Conservation (phyloP, 2,797 vertebrate species). For the Enteromius argenteus region DNA sequence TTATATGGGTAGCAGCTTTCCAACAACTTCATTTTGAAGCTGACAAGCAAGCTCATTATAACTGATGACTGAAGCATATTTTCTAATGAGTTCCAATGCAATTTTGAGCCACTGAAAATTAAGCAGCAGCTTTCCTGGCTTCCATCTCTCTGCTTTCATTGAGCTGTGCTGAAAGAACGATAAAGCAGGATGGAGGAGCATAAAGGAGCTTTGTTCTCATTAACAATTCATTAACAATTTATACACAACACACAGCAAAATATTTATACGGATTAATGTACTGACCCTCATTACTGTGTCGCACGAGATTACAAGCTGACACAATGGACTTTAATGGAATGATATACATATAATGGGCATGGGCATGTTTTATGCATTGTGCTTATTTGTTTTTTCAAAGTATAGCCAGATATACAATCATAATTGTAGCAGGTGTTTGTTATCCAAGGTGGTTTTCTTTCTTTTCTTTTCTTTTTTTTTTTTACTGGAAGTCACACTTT, state of each 20-base stretch:
- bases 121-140: slow-evolving; percentile 18
- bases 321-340: slow-evolving; percentile 10
- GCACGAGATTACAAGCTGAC: slow-evolving; percentile 24
- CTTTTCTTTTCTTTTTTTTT: not conserved
- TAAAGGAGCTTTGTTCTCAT: slow-evolving; percentile 40
- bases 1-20: slow-evolving; percentile 63
- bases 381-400: not conserved
- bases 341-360: not conserved
- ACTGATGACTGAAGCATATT: slow-evolving; percentile 71
- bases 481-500: not conserved
- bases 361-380: slow-evolving; percentile 4
- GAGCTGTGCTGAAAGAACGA: slow-evolving; percentile 26
- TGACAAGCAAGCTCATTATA: slow-evolving; percentile 74
- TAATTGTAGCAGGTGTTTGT: slow-evolving; percentile 9
- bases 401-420: not conserved
- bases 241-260: slow-evolving; percentile 38
- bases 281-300: slow-evolving; percentile 25
- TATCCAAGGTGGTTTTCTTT: not conserved
- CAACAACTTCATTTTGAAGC: slow-evolving; percentile 72
- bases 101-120: slow-evolving; percentile 51
- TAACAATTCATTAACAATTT: slow-evolving; percentile 42
- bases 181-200: slow-evolving; percentile 28
- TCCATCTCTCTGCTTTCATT: slow-evolving; percentile 30
- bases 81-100: slow-evolving; percentile 50
- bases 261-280: slow-evolving; percentile 8